Evolutionary conservation across 2,888 invertebrate genomes (phyloP), one percentile per base, ranked within the genome.

Genomic region (Cacoxenus indagator): DNA sequence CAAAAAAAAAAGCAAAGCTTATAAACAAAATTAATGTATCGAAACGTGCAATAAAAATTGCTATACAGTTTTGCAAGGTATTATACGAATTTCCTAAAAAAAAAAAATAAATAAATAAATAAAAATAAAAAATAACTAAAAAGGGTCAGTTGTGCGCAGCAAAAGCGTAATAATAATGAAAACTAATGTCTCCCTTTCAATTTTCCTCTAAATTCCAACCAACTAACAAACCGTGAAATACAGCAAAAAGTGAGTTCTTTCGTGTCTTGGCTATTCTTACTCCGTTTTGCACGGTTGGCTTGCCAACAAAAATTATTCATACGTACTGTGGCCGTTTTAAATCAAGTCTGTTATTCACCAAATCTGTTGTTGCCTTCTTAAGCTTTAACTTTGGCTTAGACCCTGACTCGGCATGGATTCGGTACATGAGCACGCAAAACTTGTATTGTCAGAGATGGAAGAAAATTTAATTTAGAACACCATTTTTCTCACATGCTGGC

Each of bases 281-380:
- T 22, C 11, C n/a, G 22, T 14, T 19, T 1, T 55, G 26, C 27
- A 26, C n/a, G 19, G 51, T 51, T 51, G 51, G 26, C 26, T 59
- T 59, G n/a, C 22, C n/a, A 43, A 24, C 45, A 29, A 37, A 62
- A 43, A 62, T 62, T 62, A 62, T 43, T 62, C 61, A 62, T 62
- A 45, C 61, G 61, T 45, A 62, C 45, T 62, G 61, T 55, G 55
- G 51, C 19, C 17, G 17, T 22, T 51, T 51, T 17, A 22, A 51
- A 22, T 9, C 17, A 51, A 51, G 51, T 9, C 22, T 48, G 48
- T 48, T 48, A 19, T 17, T 51, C 22, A 22, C n/a, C 51, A 8
- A 6, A 19, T 9, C 1, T 51, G 4, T 19, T 1, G 2, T 2
- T 2, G 37, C 37, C 37, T 2, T 37, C 37, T 11, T 37, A 11